These are phyloP conservation scores for Silurus lanzhouensis DNA, from an alignment of 2,797 vertebrate species.

Conservation along the genomic window DNA sequence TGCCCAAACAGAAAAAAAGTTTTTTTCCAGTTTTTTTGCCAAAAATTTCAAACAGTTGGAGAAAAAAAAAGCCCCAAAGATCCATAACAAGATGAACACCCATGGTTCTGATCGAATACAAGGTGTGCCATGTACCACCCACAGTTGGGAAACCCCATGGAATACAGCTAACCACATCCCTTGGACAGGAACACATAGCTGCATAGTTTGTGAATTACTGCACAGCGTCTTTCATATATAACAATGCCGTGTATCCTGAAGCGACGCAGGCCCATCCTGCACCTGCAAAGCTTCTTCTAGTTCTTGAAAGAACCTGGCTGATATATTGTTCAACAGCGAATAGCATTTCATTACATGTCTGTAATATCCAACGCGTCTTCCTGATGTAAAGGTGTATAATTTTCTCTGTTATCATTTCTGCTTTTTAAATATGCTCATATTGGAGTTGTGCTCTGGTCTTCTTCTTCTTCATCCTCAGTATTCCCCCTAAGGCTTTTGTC, in stretches of 20 bases:
- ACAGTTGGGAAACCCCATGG: slow-evolving; percentile 17
- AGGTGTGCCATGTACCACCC: slow-evolving; percentile 8
- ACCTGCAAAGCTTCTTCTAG: slow-evolving; percentile 9
- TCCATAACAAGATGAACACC: slow-evolving; percentile 21
- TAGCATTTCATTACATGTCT: not conserved
- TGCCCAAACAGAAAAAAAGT: not conserved
- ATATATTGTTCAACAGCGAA: slow-evolving; percentile 7
- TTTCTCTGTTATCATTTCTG: slow-evolving; percentile 20
- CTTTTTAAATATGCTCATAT: slow-evolving; percentile 4
- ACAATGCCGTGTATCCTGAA: slow-evolving; percentile 30
- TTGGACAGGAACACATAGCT: slow-evolving; percentile 20
- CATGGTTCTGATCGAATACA: slow-evolving; percentile 14
- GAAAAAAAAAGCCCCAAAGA: slow-evolving; percentile 3
- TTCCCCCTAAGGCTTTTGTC: slow-evolving; percentile 30
- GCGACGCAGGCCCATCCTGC: not conserved
- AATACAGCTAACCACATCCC: slow-evolving; percentile 28
- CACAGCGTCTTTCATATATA: not conserved
- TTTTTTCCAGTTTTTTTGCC: not conserved
- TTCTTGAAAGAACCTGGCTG: not conserved
- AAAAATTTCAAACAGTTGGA: slow-evolving; percentile 9
- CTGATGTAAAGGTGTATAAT: slow-evolving; percentile 11
- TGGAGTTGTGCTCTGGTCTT: slow-evolving; percentile 11
- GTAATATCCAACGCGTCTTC: slow-evolving; percentile 6
- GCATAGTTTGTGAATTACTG: slow-evolving; percentile 13
- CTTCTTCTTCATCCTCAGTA: slow-evolving; percentile 57